A percentile compares a stretch with the other conserved stretches of the same genome.
phyloP scores from a whole-genome alignment of 2,888 invertebrate genomes.

The Smittia aterrima region DNA sequence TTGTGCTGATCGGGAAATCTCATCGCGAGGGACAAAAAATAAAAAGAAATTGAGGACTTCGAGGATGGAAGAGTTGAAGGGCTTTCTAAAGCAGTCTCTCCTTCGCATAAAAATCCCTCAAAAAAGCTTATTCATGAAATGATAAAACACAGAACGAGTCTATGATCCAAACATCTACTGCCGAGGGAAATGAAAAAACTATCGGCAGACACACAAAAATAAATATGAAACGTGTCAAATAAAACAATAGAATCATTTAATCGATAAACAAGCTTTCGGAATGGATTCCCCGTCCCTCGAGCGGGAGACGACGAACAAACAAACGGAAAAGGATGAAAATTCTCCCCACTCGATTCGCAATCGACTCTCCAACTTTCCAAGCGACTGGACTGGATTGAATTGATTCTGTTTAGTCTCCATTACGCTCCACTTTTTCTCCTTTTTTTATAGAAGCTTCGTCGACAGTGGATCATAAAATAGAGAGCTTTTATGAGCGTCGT shows the following conservation, averaged over 20 bases:
- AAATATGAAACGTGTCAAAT: constrained; percentile 11
- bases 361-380: neutral
- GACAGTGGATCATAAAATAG: too few species aligned
- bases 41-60: too few species aligned
- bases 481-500: too few species aligned
- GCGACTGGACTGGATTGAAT: neutral
- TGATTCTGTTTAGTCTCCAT: neutral
- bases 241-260: constrained; percentile 2
- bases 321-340: constrained; percentile 6
- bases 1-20: too few species aligned
- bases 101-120: too few species aligned
- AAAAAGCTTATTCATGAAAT: neutral
- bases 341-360: neutral
- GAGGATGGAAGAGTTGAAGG: too few species aligned
- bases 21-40: too few species aligned
- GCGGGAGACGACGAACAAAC: neutral
- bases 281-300: neutral
- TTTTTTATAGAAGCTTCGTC: neutral
- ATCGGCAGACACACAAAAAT: neutral
- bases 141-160: neutral
- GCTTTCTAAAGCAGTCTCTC: too few species aligned
- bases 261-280: neutral
- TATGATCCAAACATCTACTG: neutral
- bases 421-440: neutral
- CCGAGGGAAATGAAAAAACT: neutral